phyloP scores from a whole-genome alignment of 2,888 invertebrate species.

The Erebia palarica region DNA sequence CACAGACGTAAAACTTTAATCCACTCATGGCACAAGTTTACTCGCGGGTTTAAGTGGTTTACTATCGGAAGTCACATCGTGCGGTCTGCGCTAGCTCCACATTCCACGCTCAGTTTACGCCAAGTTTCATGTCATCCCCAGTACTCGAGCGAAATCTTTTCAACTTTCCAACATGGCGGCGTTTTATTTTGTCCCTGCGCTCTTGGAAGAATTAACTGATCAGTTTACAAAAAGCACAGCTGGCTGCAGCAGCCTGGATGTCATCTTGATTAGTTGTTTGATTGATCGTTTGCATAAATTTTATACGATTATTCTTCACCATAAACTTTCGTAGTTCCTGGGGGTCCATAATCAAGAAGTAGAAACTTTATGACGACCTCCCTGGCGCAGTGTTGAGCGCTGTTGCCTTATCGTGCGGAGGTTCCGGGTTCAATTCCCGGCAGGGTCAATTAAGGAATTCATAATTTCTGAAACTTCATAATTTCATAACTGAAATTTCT shows the following conservation, averaged over 20 bases:
- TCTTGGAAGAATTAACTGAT: background rate
- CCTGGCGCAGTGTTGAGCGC: no score
- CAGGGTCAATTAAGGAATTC: no score
- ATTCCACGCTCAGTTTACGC: conserved; percentile 11
- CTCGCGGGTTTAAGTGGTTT: conserved; percentile 5
- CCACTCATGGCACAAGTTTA: conserved; percentile 3
- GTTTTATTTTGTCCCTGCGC: background rate
- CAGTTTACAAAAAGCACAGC: background rate
- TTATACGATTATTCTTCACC: no score
- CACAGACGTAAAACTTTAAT: conserved; percentile 3
- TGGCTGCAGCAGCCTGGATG: background rate
- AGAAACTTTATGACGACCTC: no score
- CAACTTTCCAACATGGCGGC: background rate
- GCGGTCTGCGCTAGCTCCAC: background rate
- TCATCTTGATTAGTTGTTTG: background rate
- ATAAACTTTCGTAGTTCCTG: no score
- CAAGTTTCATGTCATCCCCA: conserved; percentile 6
- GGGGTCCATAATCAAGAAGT: no score
- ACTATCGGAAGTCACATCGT: conserved; percentile 4
- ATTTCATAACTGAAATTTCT: no score
- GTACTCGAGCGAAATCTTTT: conserved; percentile 2
- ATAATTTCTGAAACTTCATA: no score
- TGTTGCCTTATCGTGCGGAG: no score
- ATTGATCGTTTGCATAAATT: background rate
- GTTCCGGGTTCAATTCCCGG: no score